Percentiles rank a stretch among this genome's conserved stretches.
phyloP scores from a whole-genome alignment of 2,113 vertebrate species.

The Tetrao urogallus region DNA sequence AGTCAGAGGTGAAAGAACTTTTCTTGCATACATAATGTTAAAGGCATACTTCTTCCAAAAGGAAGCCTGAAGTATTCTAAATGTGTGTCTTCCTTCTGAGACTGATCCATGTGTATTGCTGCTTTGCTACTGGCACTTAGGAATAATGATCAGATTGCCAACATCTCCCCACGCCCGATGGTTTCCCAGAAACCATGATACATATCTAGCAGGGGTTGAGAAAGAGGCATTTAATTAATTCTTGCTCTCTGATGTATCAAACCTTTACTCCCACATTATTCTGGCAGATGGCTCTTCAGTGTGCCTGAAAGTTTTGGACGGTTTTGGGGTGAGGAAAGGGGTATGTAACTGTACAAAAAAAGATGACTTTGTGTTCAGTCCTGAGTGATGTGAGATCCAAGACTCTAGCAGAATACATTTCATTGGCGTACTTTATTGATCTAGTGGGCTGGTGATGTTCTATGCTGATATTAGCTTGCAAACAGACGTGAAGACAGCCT shows the following conservation, averaged over 20 bases:
- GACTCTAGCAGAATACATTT: neutral
- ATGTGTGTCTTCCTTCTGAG: neutral
- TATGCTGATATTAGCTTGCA: neutral
- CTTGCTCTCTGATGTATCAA: neutral
- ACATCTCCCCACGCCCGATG: neutral
- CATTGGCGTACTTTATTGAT: neutral
- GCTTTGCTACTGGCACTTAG: accelerated
- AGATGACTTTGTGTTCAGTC: neutral
- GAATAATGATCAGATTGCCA: neutral
- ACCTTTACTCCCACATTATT: neutral
- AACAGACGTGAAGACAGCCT: neutral
- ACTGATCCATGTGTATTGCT: neutral
- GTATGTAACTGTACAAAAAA: accelerated
- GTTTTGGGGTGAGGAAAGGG: neutral
- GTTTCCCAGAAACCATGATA: constrained; percentile 62
- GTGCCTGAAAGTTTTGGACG: accelerated
- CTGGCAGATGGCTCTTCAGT: neutral
- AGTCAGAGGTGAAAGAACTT: neutral
- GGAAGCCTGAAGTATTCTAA: neutral
- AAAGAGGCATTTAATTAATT: constrained; percentile 50
- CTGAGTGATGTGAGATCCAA: neutral
- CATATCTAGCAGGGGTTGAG: constrained; percentile 38
- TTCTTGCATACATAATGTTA: neutral
- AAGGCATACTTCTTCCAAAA: neutral
- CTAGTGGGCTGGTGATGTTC: neutral